Conservation (phyloP, 1,140 invertebrate genomes). For the Cyclargus thomasi region DNA sequence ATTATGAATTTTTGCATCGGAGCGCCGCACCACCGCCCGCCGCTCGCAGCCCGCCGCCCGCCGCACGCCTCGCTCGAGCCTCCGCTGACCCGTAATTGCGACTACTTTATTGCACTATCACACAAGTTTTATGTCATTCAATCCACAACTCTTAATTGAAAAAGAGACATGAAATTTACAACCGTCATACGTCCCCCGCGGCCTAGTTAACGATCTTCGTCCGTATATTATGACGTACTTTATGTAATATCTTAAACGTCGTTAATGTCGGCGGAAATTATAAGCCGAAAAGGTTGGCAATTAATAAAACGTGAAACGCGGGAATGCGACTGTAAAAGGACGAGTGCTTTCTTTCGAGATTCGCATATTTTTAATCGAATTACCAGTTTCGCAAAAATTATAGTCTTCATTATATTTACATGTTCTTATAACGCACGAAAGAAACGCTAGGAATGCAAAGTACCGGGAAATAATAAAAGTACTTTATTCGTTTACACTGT, state of each 20-base stretch:
- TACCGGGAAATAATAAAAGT: background rate
- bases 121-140: conserved; percentile 69
- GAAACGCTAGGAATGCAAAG: background rate
- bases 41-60: too few relatives aligned
- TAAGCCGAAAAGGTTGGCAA: background rate
- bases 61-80: conserved; percentile 20
- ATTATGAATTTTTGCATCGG: conserved; percentile 15
- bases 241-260: conserved; percentile 1
- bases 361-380: conserved; percentile 2
- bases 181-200: conserved; percentile 56
- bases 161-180: conserved; percentile 68
- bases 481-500: background rate
- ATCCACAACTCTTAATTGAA: conserved; percentile 69
- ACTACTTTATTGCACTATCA: conserved; percentile 63
- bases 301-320: conserved; percentile 1
- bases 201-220: conserved; percentile 49
- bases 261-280: background rate
- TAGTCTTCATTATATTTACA: background rate
- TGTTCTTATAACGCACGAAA: background rate
- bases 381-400: conserved; percentile 8
- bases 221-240: conserved; percentile 17
- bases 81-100: conserved; percentile 58
- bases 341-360: background rate
- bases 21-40: conserved; percentile 8
- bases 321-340: conserved; percentile 9